Evolutionary conservation across 2,888 invertebrate species (phyloP).

Genomic region (Asteroscopus sphinx): DNA sequence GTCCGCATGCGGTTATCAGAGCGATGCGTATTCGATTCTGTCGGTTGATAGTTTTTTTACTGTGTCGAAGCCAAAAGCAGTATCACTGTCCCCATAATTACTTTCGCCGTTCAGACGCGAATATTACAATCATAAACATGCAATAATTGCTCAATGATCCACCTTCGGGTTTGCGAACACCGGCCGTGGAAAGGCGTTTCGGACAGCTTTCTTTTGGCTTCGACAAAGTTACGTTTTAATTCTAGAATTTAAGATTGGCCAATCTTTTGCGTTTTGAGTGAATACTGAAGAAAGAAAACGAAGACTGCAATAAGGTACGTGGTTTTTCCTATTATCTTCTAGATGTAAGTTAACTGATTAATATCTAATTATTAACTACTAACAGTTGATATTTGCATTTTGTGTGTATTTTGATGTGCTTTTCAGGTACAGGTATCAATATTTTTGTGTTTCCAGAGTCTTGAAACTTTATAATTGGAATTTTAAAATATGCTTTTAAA

Average conservation of each 20-base stretch:
- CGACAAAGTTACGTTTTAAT: conserved; percentile 68
- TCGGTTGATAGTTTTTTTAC: conserved; percentile 78
- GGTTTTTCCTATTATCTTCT: conserved; percentile 59
- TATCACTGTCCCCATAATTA: conserved; percentile 79
- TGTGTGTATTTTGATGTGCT: conserved; percentile 82
- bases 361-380: conserved; percentile 67
- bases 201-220: conserved; percentile 81
- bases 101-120: conserved; percentile 74
- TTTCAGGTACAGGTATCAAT: conserved; percentile 88
- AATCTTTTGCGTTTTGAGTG: conserved; percentile 77
- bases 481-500: not conserved
- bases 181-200: conserved; percentile 61
- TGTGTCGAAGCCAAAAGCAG: conserved; percentile 81
- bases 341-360: conserved; percentile 56
- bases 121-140: conserved; percentile 81
- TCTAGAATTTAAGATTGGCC: conserved; percentile 84
- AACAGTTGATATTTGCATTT: conserved; percentile 74
- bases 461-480: not conserved
- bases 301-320: conserved; percentile 80
- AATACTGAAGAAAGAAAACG: conserved; percentile 66
- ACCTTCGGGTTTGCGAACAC: conserved; percentile 67
- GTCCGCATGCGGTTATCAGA: conserved; percentile 50
- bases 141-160: conserved; percentile 82
- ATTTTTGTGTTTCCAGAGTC: conserved; percentile 27
- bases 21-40: conserved; percentile 69